These are phyloP conservation scores for Tinea semifulvella DNA, from an alignment of 2,888 invertebrate genomes.

Conservation along the genomic window DNA sequence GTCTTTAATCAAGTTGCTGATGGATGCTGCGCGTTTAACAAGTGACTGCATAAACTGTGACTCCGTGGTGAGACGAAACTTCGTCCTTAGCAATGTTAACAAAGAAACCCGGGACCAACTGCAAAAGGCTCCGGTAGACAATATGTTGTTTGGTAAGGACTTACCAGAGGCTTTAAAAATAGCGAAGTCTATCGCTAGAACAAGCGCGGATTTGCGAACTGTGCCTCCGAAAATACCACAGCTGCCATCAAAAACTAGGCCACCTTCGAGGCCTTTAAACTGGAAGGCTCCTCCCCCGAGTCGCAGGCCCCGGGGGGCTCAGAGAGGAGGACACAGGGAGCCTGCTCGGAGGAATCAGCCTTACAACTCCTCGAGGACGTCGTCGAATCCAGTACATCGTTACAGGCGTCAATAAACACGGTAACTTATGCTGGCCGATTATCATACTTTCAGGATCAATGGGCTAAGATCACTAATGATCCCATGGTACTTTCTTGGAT, in stretches of 20 bases:
- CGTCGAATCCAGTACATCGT: background rate
- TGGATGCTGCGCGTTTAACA: constrained; percentile 18
- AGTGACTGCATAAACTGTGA: constrained; percentile 20
- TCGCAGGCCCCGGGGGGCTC: constrained; percentile 14
- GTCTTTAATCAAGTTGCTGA: constrained; percentile 14
- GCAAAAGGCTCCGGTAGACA: constrained; percentile 19
- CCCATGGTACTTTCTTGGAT: constrained; percentile 18
- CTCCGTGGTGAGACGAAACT: constrained; percentile 18
- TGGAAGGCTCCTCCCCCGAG: constrained; percentile 16
- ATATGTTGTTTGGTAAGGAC: constrained; percentile 19
- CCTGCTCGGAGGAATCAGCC: constrained; percentile 13
- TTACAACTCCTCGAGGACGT: constrained; percentile 11
- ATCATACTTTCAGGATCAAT: constrained; percentile 16
- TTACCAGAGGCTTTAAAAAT: constrained; percentile 20
- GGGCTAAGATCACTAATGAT: constrained; percentile 19
- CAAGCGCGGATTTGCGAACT: constrained; percentile 18
- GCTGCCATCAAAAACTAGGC: constrained; percentile 1
- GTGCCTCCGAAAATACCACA: constrained; percentile 8
- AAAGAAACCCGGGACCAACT: constrained; percentile 22
- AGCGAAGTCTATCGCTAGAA: constrained; percentile 20
- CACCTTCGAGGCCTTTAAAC: constrained; percentile 16
- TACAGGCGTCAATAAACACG: constrained; percentile 12
- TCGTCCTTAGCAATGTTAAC: constrained; percentile 18
- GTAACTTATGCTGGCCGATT: constrained; percentile 18
- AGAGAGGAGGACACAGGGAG: constrained; percentile 14